Conservation (phyloP, 2,888 invertebrate species). For the Caenorhabditis imperialis region DNA sequence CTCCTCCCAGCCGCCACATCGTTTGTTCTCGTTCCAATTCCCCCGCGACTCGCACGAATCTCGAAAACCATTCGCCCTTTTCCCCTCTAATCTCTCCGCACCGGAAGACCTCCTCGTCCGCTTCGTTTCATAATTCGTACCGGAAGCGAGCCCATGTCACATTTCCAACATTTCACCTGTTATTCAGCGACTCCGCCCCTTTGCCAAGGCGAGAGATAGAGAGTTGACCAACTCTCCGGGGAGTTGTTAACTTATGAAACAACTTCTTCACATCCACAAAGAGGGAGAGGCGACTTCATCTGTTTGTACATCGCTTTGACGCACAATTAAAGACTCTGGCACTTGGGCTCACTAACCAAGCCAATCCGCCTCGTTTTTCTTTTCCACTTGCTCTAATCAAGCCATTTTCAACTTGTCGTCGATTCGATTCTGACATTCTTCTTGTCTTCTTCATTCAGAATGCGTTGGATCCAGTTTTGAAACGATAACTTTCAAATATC, state of each 20-base stretch:
- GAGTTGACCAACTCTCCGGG: slow-evolving; percentile 42
- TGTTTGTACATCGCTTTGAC: slow-evolving; percentile 44
- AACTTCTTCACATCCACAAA: slow-evolving; percentile 41
- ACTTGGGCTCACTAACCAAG: slow-evolving; percentile 9
- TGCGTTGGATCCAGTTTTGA: too few relatives aligned
- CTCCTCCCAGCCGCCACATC: slow-evolving; percentile 19
- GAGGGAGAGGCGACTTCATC: slow-evolving; percentile 39
- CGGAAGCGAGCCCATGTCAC: slow-evolving; percentile 8
- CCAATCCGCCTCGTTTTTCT: slow-evolving; percentile 7
- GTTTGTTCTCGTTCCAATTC: slow-evolving; percentile 41
- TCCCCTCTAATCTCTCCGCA: slow-evolving; percentile 23
- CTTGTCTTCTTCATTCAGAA: not conserved
- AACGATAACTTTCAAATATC: too few relatives aligned
- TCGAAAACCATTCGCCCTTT: slow-evolving; percentile 6
- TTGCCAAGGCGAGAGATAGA: slow-evolving; percentile 21
- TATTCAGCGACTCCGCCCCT: slow-evolving; percentile 3
- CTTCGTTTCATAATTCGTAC: slow-evolving; percentile 43
- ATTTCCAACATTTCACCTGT: not conserved
- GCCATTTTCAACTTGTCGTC: slow-evolving; percentile 5
- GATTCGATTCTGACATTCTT: slow-evolving; percentile 3
- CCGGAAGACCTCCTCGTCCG: slow-evolving; percentile 33
- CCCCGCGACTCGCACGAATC: slow-evolving; percentile 15
- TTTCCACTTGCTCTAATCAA: slow-evolving; percentile 7
- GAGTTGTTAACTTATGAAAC: slow-evolving; percentile 56
- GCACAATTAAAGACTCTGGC: slow-evolving; percentile 31